Evolutionary conservation across 1,140 invertebrate genomes (phyloP), one percentile per base, ranked within the genome.

Genomic region (Sesamia nonagrioides): DNA sequence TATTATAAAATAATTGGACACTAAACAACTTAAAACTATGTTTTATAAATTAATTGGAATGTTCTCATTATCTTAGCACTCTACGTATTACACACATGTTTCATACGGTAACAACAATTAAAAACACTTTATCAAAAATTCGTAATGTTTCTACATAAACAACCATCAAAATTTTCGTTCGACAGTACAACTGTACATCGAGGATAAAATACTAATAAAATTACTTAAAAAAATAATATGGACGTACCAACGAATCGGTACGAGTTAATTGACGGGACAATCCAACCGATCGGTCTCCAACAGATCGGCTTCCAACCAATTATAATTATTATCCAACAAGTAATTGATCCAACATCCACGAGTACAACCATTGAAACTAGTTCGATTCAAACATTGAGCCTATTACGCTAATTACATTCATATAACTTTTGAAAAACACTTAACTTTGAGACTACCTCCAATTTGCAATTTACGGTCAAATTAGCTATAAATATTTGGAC

Each of bases 121-220:
- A 90, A 92, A 93, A 92, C 91, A 91, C 83, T 92, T 88, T 94
- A 93, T 93, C 89, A 92, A 93, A 92, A 93, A 92, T 91, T 90
- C 87, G 86, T 91, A 88, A 77, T 69, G 61, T 77, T 83, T 86
- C 84, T 88, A 66, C 50, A n/a, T 77, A 88, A 90, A 91, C 89
- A 92, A 90, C 89, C 88, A 80, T 88, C 75, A 85, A 86, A 73
- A 76, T 66, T 50, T 66, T 76, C 52, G 42, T 76, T 76, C 73
- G 73, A 52, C 37, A 61, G 79, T 87, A 89, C 86, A 91, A 88
- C 84, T 86, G 84, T 86, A 87, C 79, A 86, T 88, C 58, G 73
- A 61, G 45, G 52, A 66, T 76, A 76, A 63, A 76, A 76, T 63
- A 50, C 73, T 66, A 76, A 76, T 75, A 88, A 92, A 89, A 86